Base-by-base conservation (phyloP, 2,888 invertebrate species). In the Agrochola macilenta region DNA sequence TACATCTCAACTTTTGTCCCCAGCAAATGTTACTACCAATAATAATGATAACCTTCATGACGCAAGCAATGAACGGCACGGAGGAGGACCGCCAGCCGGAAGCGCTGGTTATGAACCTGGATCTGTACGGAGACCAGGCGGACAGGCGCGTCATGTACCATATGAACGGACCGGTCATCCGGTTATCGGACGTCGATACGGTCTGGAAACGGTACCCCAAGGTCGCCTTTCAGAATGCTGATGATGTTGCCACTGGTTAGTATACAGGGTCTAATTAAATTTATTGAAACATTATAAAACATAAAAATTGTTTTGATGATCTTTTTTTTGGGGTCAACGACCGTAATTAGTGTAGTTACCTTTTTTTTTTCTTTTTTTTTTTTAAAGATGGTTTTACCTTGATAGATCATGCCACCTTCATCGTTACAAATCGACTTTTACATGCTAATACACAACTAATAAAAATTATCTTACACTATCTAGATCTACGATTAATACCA, bases 11-110 rank as follows among this genome's bases (percentile, higher is more conserved):
- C 17, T 35, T 26, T 60, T 77, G 58, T 78, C 20, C 54, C 1
- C 93, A 95, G 95, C 94, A 95, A 93, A 66, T 93, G 2, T 0
- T 93, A 0, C 23, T 94, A 0, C 95, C 95, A 0, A 81, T 95
- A 9, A 11, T 17, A 11, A 69, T 57, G 57, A 69, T 69, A 69
- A 0, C 1, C 3, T n/a, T 69, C 5, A 57, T 69, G 35, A 69
- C 68, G 35, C 17, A 54, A 35, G 7, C 57, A 35, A 3, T 54
- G 11, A 69, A 69, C 57, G 5, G 11, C 9, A 3, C 9, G 35
- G 35, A 3, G 35, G 2, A 0, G 5, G 5, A 3, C 1, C 0
- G 81, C 0, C 39, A 91, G 61, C 83, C 93, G 46, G 79, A 79
- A 0, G 0, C 49, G 5, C 52, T 81, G 35, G 12, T 79, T 0